Conservation (phyloP, 2,113 vertebrate species). For the Salvelinus namaycush region DNA sequence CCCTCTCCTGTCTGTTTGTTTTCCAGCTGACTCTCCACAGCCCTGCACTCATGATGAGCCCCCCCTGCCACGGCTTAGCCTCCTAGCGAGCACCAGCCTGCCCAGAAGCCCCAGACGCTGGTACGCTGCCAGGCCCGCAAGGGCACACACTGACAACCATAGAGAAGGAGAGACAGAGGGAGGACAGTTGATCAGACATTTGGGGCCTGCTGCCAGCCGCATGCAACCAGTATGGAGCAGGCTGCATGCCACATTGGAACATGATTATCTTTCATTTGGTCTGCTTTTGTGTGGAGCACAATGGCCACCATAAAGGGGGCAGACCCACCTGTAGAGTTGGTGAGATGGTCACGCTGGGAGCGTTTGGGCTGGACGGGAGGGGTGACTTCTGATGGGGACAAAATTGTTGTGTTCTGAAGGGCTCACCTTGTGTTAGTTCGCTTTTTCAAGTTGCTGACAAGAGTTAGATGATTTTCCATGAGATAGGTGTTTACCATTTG, state of each 20-base stretch:
- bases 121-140: slow-evolving; percentile 19
- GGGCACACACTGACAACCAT: slow-evolving; percentile 11
- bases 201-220: slow-evolving; percentile 27
- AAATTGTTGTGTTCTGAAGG: background rate
- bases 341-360: slow-evolving; percentile 7
- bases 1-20: slow-evolving; percentile 19
- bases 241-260: slow-evolving; percentile 7
- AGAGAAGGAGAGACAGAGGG: slow-evolving; percentile 15
- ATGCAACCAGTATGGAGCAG: slow-evolving; percentile 9
- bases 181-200: background rate
- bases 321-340: slow-evolving; percentile 11
- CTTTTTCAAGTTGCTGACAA: background rate
- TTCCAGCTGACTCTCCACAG: slow-evolving; percentile 34
- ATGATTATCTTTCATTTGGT: slow-evolving; percentile 5
- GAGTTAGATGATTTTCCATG: too few relatives aligned
- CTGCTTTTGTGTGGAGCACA: slow-evolving; percentile 8
- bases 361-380: background rate
- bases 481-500: background rate
- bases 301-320: background rate
- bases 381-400: background rate
- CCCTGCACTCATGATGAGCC: slow-evolving; percentile 10
- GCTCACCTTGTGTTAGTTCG: background rate
- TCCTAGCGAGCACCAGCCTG: background rate
- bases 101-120: slow-evolving; percentile 27
- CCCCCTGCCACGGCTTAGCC: background rate